Evolutionary conservation across 2,888 invertebrate species (phyloP), one percentile per base, ranked within the genome.

Genomic region (Campoplex nolae): DNA sequence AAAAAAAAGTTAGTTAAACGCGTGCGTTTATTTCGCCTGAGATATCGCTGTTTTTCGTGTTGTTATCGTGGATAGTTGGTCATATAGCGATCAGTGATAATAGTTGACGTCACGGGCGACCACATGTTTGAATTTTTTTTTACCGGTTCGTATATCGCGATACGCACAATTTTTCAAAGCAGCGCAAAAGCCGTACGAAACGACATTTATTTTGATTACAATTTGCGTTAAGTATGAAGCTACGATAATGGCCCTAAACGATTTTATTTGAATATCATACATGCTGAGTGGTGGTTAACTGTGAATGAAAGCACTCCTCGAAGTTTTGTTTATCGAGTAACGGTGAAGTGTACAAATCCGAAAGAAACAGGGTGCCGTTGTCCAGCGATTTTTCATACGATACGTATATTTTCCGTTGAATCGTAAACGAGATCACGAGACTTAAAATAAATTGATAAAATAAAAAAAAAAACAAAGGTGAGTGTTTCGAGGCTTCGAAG

Each of bases 11-110:
- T 70, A 62, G 9, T 8, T 4, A 51, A 70, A 38, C 70, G 70
- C 83, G 76, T 38, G 45, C 70, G 58, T 76, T 70, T 35, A 4
- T 18, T 35, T 28, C 9, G 38, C 23, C 0, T 11, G 9, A 18
- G 62, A 58, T 65, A 65, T 48, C 62, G 62, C 62, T 32, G 48
- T 77, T 58, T 28, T 58, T 74, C 13, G 70, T 83, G 48, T 76
- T 70, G 16, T 83, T 38, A 68, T 70, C 68, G 73, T 38, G 73
- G 32, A 32, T 11, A 77, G 65, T 77, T 38, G 8, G 13, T 65
- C 51, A 28, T 48, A 51, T 35, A 8, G 76, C 45, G 65, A 51
- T n/a, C 48, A 51, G 48, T 65, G 3, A 51, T 65, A 32, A 28
- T n/a, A 18, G 62, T 77, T 51, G 73, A 73, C 54, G 35, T 38